A percentile compares a stretch with the other conserved stretches of the same genome.
phyloP scores from a whole-genome alignment of 2,797 vertebrate genomes.

The Tadarida brasiliensis region DNA sequence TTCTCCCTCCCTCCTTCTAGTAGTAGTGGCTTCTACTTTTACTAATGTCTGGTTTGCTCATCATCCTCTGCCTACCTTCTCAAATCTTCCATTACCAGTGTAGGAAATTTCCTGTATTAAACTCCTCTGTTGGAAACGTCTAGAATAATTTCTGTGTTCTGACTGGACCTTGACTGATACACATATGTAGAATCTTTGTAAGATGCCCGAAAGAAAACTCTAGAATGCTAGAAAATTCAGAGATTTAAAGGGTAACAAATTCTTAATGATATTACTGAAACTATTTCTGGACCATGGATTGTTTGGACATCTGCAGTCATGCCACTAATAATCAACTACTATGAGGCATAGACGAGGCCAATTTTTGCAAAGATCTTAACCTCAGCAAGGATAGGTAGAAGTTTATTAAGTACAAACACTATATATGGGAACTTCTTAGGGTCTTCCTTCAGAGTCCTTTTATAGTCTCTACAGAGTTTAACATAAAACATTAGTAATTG shows the following conservation, averaged over 20 bases:
- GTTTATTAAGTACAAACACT: not conserved
- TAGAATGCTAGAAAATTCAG: constrained; percentile 39
- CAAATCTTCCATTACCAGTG: not conserved
- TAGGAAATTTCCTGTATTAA: constrained; percentile 16
- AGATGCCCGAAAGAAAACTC: not conserved
- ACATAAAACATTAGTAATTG: not conserved
- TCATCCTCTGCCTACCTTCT: not conserved
- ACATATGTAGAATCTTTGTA: constrained; percentile 22
- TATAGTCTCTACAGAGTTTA: constrained; percentile 22
- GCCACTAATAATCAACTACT: not conserved
- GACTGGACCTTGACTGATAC: not conserved
- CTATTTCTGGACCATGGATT: not conserved
- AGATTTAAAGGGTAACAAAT: not conserved
- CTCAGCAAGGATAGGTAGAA: not conserved
- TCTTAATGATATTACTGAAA: constrained; percentile 9
- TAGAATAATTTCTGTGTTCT: constrained; percentile 40
- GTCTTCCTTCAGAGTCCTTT: not conserved
- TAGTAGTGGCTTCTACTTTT: not conserved
- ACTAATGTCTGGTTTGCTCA: not conserved
- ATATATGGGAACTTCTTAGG: not conserved
- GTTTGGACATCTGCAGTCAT: not conserved
- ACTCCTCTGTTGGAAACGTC: not conserved
- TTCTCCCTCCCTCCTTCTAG: not conserved
- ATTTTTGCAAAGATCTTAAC: not conserved
- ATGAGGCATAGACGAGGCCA: not conserved